Base-by-base conservation (phyloP, 2,888 invertebrate species). In the Buathra laborator region DNA sequence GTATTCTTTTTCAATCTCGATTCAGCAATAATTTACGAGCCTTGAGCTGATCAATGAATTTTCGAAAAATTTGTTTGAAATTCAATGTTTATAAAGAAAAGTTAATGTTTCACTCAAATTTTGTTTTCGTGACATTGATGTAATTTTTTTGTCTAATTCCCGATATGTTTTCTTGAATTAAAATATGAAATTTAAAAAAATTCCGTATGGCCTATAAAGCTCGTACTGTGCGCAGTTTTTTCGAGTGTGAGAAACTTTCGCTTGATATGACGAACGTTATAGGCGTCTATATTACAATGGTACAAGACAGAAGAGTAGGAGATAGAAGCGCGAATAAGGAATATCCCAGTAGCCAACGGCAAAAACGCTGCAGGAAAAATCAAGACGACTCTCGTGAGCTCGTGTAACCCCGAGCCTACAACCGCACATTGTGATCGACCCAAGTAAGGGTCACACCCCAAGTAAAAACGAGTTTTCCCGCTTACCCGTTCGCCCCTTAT, bases 391-490 rank as follows among this genome's bases (percentile, higher is more conserved):
- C 29, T 74, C 72, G 19, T 51, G 37, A 48, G 51, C 19, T 19
- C 86, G 86, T 85, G 86, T 83, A 87, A 83, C 51, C 24, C 44
- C 46, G 77, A 51, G 37, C 62, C n/a, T 19, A 68, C 48, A 16
- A 62, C 32, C 62, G 62, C 62, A 16, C 87, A 89, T 88, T 88
- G 89, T 89, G 80, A 89, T 87, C 86, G 86, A 86, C 84, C 77
- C 79, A 86, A 86, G 79, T 77, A 88, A 86, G 89, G 88, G 87
- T 88, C 87, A 88, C 87, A 90, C 81, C 81, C 81, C 59, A 71
- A 85, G 78, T 79, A 87, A 81, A 87, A 91, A 91, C 91, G 90
- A 91, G 91, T 91, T 91, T 89, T 85, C 87, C 86, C 87, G 83
- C 64, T 85, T 89, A 90, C 89, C 90, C 90, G 90, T 89, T 87